Evolutionary conservation across 2,113 vertebrate species (phyloP), one percentile per base, ranked within the genome.

Genomic region (Microcebus griseorufus): DNA sequence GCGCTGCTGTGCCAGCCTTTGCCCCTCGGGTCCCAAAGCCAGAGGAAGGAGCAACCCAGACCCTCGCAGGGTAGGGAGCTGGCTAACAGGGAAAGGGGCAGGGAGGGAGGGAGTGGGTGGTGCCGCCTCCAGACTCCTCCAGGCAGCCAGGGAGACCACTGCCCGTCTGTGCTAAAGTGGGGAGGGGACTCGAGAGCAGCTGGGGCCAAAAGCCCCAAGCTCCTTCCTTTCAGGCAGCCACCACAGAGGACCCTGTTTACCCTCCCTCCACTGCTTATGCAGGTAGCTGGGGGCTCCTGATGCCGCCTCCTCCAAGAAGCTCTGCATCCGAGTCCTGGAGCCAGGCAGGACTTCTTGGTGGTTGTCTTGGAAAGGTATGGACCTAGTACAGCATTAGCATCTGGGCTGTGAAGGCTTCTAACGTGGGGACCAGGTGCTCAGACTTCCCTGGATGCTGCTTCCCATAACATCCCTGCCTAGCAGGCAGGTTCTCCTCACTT

Each of bases 31-130:
- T 48, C 32, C n/a, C 69, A 62, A 51, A 83, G 55, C 16, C 69
- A 23, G 42, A 22, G 29, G 32, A 3, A 5, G 37, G n/a, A 42
- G n/a, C 69, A 34, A 27, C 37, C 10, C 37, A 5, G n/a, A 84
- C 29, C 29, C 58, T 45, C 32, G 14, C 69, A 23, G 2, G 11
- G 27, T 16, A 20, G 7, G 29, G 55, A 9, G 3, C 42, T 12
- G 23, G 37, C 69, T 62, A 5, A 3, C 14, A 12, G 8, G 34
- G 14, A 76, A 48, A 25, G 11, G 27, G n/a, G 17, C 27, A 34
- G 39, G 37, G 0, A 9, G 6, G 53, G 10, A 58, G 17, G 27
- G 34, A 3, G 4, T 25, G 20, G 75, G 48, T 1, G 2, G 2
- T 62, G 9, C 60, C 6, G 7, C 64, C 37, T 29, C 42, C 27